These are phyloP conservation scores for Aleiodes leptofemur DNA, from an alignment of 2,888 invertebrate species.

Conservation along the genomic window DNA sequence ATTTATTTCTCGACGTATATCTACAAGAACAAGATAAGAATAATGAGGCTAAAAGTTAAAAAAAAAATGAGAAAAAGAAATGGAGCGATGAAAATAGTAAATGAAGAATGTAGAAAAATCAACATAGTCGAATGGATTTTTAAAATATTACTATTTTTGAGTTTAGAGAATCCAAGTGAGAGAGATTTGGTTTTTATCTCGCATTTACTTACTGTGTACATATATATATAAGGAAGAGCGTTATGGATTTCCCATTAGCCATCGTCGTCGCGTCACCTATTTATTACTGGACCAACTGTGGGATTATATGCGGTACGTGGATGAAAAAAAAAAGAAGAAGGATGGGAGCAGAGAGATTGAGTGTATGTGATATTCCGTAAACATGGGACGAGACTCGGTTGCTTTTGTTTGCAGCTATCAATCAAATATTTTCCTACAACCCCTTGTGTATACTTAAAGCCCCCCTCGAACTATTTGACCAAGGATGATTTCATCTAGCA, in stretches of 20 bases:
- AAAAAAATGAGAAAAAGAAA: conserved; percentile 1
- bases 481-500: conserved; percentile 13
- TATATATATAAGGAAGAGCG: conserved; percentile 4
- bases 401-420: conserved; percentile 34
- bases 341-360: conserved; percentile 24
- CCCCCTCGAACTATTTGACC: neutral
- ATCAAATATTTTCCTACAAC: conserved; percentile 17
- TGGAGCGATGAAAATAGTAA: neutral
- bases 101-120: conserved; percentile 2
- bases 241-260: conserved; percentile 68
- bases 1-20: conserved; percentile 79
- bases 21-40: conserved; percentile 71
- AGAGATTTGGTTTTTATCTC: conserved; percentile 12
- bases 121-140: conserved; percentile 3
- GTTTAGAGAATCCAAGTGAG: conserved; percentile 24
- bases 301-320: conserved; percentile 21
- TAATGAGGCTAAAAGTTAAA: neutral
- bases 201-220: conserved; percentile 14
- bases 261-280: conserved; percentile 50
- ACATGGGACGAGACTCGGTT: conserved; percentile 27
- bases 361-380: conserved; percentile 34
- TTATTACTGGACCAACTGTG: conserved; percentile 48
- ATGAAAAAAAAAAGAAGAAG: conserved; percentile 32
- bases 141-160: conserved; percentile 28
- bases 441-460: neutral